These are phyloP conservation scores for Liodrosophila aerea DNA, from an alignment of 2,888 invertebrate species.

Conservation along the genomic window DNA sequence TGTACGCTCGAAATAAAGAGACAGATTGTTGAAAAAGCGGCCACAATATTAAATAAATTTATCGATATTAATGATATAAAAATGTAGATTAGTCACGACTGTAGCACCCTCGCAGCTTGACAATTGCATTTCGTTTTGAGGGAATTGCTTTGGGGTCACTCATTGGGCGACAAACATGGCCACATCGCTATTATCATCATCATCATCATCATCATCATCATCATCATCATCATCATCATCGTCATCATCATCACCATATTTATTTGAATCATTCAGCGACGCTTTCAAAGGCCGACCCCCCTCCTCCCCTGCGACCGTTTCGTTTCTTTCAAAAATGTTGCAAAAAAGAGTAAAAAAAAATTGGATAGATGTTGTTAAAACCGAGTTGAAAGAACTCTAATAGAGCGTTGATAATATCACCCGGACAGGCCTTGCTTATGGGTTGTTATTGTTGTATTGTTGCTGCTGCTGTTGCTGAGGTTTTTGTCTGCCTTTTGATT, in stretches of 20 bases:
- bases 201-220: background rate
- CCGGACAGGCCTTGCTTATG: conserved; percentile 21
- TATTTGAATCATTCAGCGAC: conserved; percentile 8
- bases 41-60: too few species aligned
- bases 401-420: conserved; percentile 55
- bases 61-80: too few species aligned
- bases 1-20: too few species aligned
- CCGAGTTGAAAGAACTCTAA: conserved; percentile 68
- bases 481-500: conserved; percentile 57
- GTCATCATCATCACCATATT: too few species aligned
- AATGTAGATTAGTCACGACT: too few species aligned
- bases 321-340: conserved; percentile 25
- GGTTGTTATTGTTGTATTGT: conserved; percentile 14
- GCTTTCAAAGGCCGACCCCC: conserved; percentile 1
- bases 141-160: conserved; percentile 32
- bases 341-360: conserved; percentile 12
- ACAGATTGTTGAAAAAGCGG: too few species aligned
- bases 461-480: conserved; percentile 21
- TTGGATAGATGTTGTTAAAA: conserved; percentile 33
- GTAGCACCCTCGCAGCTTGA: too few species aligned
- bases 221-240: too few species aligned
- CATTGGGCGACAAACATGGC: conserved; percentile 30
- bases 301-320: background rate
- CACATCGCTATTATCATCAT: conserved; percentile 14
- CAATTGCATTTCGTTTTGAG: conserved; percentile 53